Evolutionary conservation across 2,797 vertebrate species (phyloP).

Genomic region (Jordanella pulchra): DNA sequence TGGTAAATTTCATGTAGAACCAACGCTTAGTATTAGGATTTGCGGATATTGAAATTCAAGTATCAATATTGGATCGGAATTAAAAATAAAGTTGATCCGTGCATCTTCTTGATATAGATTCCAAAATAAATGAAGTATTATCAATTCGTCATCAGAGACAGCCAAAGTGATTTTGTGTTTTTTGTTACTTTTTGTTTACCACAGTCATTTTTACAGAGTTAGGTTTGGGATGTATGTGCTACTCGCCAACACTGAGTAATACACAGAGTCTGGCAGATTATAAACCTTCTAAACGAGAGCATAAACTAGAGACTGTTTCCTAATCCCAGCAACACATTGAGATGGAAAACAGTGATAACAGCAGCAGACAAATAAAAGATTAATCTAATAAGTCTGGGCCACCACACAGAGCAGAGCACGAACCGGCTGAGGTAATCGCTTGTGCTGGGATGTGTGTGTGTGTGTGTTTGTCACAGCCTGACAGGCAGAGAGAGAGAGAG

Average conservation of each 20-base stretch:
- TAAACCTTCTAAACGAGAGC: constrained; percentile 55
- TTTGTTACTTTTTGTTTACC: background rate
- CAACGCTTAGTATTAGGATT: too few relatives aligned
- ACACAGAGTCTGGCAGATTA: constrained; percentile 44
- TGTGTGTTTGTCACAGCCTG: constrained; percentile 37
- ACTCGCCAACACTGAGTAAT: constrained; percentile 9
- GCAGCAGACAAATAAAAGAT: constrained; percentile 70
- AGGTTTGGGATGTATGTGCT: constrained; percentile 12
- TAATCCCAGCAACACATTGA: constrained; percentile 67
- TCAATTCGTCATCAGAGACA: background rate
- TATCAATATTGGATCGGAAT: too few relatives aligned
- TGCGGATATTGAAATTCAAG: too few relatives aligned
- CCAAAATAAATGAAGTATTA: background rate
- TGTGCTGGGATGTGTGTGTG: constrained; percentile 39
- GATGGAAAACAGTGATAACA: constrained; percentile 68
- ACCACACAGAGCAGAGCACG: constrained; percentile 52
- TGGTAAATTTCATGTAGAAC: too few relatives aligned
- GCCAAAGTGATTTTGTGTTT: background rate
- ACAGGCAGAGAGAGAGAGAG: constrained; percentile 62
- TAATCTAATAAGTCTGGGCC: constrained; percentile 71
- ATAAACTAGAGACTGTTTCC: constrained; percentile 49
- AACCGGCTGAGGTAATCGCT: constrained; percentile 66
- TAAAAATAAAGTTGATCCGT: too few relatives aligned
- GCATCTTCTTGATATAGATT: background rate
- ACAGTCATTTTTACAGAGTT: background rate